A percentile compares a stretch with the other conserved stretches of the same genome.
Evolutionary conservation across 2,797 vertebrate genomes (phyloP).

Genomic region (Hippocampus kuda): DNA sequence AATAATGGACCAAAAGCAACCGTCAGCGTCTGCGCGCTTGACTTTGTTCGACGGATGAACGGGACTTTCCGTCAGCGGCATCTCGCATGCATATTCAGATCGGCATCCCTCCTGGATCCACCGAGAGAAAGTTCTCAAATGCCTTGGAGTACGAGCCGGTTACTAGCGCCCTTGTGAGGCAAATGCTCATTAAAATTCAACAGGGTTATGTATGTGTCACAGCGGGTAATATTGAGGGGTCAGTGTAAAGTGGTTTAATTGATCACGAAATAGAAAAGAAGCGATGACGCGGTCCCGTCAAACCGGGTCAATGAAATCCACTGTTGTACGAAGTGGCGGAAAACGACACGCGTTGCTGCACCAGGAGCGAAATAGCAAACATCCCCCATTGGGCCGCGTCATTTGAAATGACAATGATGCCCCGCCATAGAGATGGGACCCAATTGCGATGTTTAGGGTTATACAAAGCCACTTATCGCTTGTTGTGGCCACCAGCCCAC

Average conservation of each 20-base stretch:
- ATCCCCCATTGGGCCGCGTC: too few species aligned
- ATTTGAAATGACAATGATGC: background rate
- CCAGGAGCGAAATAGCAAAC: background rate
- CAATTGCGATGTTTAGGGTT: background rate
- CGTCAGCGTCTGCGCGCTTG: conserved; percentile 35
- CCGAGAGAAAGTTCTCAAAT: background rate
- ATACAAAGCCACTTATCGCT: conserved; percentile 12
- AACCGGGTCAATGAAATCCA: background rate
- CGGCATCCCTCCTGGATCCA: background rate
- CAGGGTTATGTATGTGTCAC: background rate
- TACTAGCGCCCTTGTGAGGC: background rate
- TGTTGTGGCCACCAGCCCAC: conserved; percentile 31
- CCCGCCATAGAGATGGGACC: background rate
- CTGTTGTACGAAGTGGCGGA: background rate
- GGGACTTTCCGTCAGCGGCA: conserved; percentile 12
- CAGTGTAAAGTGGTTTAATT: conserved; percentile 20
- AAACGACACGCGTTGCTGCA: background rate
- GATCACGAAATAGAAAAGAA: conserved; percentile 13
- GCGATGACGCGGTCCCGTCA: background rate
- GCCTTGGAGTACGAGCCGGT: conserved; percentile 2
- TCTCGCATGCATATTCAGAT: conserved; percentile 21
- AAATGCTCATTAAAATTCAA: conserved; percentile 23
- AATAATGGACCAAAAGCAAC: conserved; percentile 34
- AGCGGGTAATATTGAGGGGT: conserved; percentile 12
- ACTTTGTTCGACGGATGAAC: conserved; percentile 25